Evolutionary conservation across 92 coral and sea anemone genomes (phyloP).

Genomic region (Epizoanthus ramosus): DNA sequence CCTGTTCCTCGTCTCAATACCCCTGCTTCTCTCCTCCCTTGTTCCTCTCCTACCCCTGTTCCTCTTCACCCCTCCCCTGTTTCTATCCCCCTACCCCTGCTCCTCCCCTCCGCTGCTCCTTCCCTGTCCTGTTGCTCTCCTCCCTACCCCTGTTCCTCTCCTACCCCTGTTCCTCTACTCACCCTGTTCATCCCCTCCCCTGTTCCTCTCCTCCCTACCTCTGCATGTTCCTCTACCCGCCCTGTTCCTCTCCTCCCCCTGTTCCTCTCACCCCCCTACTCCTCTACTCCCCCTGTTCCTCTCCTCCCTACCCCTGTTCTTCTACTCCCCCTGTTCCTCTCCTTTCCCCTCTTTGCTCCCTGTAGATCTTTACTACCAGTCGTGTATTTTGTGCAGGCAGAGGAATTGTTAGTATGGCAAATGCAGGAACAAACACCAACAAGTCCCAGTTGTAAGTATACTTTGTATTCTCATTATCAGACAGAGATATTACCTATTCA

Average conservation of each 20-base stretch:
- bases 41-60: not conserved
- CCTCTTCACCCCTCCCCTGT: not conserved
- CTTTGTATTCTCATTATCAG: not conserved
- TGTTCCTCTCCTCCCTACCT: no score
- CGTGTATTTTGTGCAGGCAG: slow-evolving; percentile 65
- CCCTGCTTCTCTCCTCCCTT: not conserved
- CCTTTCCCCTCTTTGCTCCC: no score
- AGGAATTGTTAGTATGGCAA: slow-evolving; percentile 98
- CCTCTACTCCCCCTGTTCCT: not conserved
- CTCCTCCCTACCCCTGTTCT: no score
- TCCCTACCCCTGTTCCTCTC: no score
- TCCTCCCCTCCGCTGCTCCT: not conserved
- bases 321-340: no score
- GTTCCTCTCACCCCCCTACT: not conserved
- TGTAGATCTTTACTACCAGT: no score
- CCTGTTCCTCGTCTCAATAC: not conserved
- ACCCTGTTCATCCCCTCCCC: no score
- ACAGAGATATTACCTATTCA: not conserved
- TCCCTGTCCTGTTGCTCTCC: not conserved
- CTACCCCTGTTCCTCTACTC: no score
- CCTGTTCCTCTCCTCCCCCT: not conserved
- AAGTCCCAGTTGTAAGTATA: slow-evolving; percentile 95
- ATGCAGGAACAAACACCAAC: slow-evolving; percentile 92
- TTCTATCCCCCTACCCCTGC: no score
- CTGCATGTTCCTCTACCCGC: not conserved